These are phyloP conservation scores for Cryptocephalus primarius DNA, from an alignment of 2,888 invertebrate species.

Conservation along the genomic window DNA sequence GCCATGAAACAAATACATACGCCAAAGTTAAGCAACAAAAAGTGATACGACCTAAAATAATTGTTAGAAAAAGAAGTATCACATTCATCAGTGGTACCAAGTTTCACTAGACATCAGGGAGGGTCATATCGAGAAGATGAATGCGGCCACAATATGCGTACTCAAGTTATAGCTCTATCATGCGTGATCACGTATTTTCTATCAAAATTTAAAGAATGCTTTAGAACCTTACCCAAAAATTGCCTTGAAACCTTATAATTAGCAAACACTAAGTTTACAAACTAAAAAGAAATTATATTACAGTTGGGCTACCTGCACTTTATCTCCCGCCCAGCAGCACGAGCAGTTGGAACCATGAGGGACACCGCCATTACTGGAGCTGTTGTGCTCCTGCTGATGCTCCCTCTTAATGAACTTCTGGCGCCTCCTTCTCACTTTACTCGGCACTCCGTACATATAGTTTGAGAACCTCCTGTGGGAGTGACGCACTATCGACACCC, in stretches of 20 bases:
- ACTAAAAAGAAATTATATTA: background rate
- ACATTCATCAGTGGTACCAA: no score
- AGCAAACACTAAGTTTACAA: background rate
- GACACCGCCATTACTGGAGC: constrained; percentile 5
- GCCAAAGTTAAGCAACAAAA: no score
- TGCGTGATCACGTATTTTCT: no score
- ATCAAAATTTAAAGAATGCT: no score
- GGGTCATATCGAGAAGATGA: no score
- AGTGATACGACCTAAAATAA: no score
- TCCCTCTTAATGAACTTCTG: constrained; percentile 17
- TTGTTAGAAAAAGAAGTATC: no score
- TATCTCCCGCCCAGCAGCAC: constrained; percentile 37
- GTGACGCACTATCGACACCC: constrained; percentile 66
- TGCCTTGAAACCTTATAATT: background rate
- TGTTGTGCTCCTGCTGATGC: constrained; percentile 7
- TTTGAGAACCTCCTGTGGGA: constrained; percentile 60
- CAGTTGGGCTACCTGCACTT: constrained; percentile 17
- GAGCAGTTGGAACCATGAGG: constrained; percentile 27
- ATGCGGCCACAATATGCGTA: no score
- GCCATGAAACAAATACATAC: no score
- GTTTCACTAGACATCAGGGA: no score
- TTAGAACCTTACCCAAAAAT: background rate
- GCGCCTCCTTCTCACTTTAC: constrained; percentile 50
- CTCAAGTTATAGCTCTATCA: no score
- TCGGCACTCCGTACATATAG: constrained; percentile 55